Evolutionary conservation across 2,888 invertebrate species (phyloP), one percentile per base, ranked within the genome.

Genomic region (Macaria liturata): DNA sequence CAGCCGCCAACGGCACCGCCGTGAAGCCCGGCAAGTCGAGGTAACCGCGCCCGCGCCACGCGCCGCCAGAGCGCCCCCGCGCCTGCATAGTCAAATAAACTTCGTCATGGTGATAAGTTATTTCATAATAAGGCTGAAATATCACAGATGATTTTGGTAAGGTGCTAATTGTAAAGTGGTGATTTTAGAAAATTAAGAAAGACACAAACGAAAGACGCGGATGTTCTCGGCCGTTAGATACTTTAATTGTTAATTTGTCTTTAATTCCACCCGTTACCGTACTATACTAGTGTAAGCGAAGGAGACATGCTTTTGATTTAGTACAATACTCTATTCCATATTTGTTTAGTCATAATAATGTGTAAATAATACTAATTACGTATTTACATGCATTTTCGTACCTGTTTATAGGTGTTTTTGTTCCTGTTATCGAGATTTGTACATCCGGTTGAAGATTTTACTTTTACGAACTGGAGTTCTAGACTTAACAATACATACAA

Each of bases 1-100:
- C 94, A 30, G 94, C 94, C 4, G 94, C 94, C 57, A 94, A 94
- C 69, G 95, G 95, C 51, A 95, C 95, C 52, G 92, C 94, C 57
- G 81, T 75, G 66, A 94, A 94, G 69, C 90, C 93, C 64, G 88
- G 79, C 66, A 93, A 93, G 75, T 86, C 86, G 80, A 88, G 92
- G 86, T 92, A 92, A 91, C 88, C 77, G 74, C 73, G 56, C 39
- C 42, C 20, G 20, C 20, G 20, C 20, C 20, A 20, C 20, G 20
- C 20, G 20, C 20, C 20, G 20, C 20, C 20, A 20, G 70, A 20
- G 70, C 69, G 70, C 72, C 34, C 7, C 34, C 42, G 68, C 68
- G 59, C 72, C 72, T 73, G 80, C 71, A 82, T 88, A 88, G 88
- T 89, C 87, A 86, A 89, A 81, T 85, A 80, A 87, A 86, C 81